Evolutionary conservation across 2,888 invertebrate species (phyloP).

Genomic region (Megaustenia siamemsis): DNA sequence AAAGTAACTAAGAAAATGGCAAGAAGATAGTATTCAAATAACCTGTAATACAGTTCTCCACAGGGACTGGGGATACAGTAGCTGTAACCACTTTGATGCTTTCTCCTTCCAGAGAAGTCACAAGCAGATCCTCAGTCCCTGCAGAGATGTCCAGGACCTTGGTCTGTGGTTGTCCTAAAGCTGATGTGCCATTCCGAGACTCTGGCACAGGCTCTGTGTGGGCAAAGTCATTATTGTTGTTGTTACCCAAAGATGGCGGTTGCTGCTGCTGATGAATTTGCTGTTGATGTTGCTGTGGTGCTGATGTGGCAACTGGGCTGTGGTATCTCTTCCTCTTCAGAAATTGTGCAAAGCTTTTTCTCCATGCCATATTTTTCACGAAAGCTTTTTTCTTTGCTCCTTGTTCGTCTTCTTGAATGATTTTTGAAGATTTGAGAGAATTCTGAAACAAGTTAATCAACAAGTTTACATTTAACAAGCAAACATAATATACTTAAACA

Average conservation of each 20-base stretch:
- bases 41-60: slow-evolving; percentile 51
- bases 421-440: slow-evolving; percentile 44
- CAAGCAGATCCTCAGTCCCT: slow-evolving; percentile 39
- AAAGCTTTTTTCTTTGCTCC: slow-evolving; percentile 52
- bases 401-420: slow-evolving; percentile 39
- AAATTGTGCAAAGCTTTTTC: slow-evolving; percentile 73
- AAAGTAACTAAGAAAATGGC: not conserved
- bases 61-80: slow-evolving; percentile 39
- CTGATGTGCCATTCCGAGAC: slow-evolving; percentile 40
- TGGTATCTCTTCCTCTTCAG: slow-evolving; percentile 68
- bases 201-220: slow-evolving; percentile 20
- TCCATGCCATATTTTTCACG: slow-evolving; percentile 67
- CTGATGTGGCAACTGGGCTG: slow-evolving; percentile 51
- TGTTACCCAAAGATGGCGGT: slow-evolving; percentile 18
- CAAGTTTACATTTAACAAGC: not conserved
- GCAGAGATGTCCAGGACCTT: slow-evolving; percentile 48
- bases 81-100: slow-evolving; percentile 33
- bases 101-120: slow-evolving; percentile 21
- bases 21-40: not conserved
- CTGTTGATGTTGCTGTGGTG: slow-evolving; percentile 33
- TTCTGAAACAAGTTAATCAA: slow-evolving; percentile 35
- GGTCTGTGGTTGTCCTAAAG: slow-evolving; percentile 26
- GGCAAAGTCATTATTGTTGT: slow-evolving; percentile 49
- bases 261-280: slow-evolving; percentile 22
- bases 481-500: too few relatives aligned